Evolutionary conservation across 1,140 invertebrate species (phyloP), one percentile per base, ranked within the genome.

Genomic region (Pseudomyrmex cubaensis): DNA sequence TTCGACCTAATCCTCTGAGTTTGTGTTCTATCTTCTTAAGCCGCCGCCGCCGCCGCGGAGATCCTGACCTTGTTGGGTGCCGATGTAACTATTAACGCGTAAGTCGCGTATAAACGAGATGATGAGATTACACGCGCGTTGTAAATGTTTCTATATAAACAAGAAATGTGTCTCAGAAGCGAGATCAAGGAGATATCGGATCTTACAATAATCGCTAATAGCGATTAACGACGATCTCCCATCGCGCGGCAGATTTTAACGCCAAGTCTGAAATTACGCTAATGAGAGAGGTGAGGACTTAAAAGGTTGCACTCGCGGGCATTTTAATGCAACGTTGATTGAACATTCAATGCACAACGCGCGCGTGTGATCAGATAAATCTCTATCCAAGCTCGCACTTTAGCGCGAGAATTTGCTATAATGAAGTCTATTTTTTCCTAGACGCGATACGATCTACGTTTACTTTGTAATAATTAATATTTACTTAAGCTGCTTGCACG

Each of bases 251-350:
- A 8, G 35, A 72, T 59, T 59, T 72, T 70, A 61, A 80, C 66
- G n/a, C 76, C 3, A 48, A 50, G 54, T 35, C 44, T 80, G 54
- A 72, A 80, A 80, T 80, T 72, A 72, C 59, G 72, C 35, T 70
- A 72, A 80, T 80, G 56, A 78, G 52, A 78, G 52, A 76, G n/a
- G 44, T 72, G n/a, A 80, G 8, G 20, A 35, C 54, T 80, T 72
- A 72, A 70, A 59, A 80, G 76, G 44, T 80, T 72, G 66, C 54
- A 80, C 44, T 22, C 62, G 12, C 63, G 8, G 48, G 54, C 13
- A 59, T 72, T 35, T 35, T 80, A 80, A 80, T 80, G 76, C 54
- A 78, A 70, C 15, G 44, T 56, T 70, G 64, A 78, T 78, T 70
- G 76, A 67, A 57, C 35, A 20, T 46, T 25, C 22, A 48, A 63